phyloP scores from a whole-genome alignment of 2,113 vertebrate genomes.

The Megaleporinus macrocephalus region DNA sequence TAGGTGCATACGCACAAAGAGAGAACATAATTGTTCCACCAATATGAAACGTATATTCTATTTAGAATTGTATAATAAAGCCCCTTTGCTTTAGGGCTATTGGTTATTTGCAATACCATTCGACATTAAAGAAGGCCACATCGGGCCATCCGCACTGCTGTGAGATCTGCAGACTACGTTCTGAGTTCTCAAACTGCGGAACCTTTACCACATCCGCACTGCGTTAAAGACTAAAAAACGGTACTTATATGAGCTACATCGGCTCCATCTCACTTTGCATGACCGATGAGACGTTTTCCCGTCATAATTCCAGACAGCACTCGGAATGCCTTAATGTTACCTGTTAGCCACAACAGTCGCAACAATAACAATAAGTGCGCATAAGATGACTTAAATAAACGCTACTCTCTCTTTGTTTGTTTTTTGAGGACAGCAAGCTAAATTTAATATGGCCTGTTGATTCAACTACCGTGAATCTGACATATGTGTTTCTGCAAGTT shows the following conservation, averaged over 20 bases:
- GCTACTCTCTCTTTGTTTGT: background rate
- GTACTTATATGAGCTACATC: background rate
- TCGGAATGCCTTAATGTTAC: background rate
- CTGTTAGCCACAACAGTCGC: background rate
- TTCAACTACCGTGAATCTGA: too few species aligned
- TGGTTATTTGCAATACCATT: too few species aligned
- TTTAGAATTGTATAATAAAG: too few species aligned
- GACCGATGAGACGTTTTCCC: background rate
- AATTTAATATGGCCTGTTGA: background rate
- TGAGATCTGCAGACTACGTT: background rate
- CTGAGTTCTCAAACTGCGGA: background rate
- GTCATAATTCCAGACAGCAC: background rate
- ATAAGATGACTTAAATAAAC: background rate
- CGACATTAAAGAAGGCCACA: background rate
- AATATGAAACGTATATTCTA: too few species aligned
- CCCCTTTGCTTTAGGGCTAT: too few species aligned
- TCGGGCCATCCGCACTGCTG: background rate
- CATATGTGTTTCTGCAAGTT: too few species aligned
- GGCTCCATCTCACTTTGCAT: background rate
- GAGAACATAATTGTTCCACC: too few species aligned
- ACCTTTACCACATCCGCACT: conserved; percentile 18
- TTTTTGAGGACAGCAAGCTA: background rate
- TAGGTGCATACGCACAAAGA: too few species aligned
- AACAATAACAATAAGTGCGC: background rate
- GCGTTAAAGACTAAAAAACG: conserved; percentile 6